These are phyloP conservation scores for Lydus trimaculatus DNA, from an alignment of 2,888 invertebrate genomes.

Conservation along the genomic window DNA sequence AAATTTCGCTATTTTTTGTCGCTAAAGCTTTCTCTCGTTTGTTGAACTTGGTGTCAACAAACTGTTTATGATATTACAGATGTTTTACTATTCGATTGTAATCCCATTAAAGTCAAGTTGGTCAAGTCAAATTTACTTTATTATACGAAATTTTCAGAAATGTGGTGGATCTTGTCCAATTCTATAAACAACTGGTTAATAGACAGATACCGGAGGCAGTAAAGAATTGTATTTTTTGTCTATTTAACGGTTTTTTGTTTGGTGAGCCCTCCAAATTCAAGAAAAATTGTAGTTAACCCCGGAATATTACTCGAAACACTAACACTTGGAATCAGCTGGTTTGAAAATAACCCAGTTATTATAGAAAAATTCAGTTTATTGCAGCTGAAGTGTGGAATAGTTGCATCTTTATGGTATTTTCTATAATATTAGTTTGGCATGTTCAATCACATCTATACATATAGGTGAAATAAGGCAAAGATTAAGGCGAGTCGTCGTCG, in stretches of 20 bases:
- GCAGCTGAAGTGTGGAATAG: neutral
- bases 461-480: slow-evolving; percentile 35
- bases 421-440: neutral
- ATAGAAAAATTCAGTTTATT: no score
- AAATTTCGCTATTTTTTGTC: neutral
- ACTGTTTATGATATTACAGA: neutral
- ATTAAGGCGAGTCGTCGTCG: slow-evolving; percentile 32
- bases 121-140: neutral
- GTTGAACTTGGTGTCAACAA: neutral
- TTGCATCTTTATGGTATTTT: neutral
- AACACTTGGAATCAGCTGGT: slow-evolving; percentile 25
- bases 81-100: neutral
- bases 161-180: neutral
- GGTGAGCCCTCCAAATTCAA: no score
- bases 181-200: no score
- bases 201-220: no score
- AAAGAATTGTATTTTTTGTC: no score
- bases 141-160: neutral
- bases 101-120: neutral
- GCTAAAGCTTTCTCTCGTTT: neutral
- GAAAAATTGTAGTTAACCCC: no score
- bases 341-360: slow-evolving; percentile 23
- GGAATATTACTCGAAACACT: no score
- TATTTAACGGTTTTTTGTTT: no score
- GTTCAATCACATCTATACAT: slow-evolving; percentile 9